phyloP scores from a whole-genome alignment of 1,140 invertebrate species.

The Lysiphlebus fabarum region DNA sequence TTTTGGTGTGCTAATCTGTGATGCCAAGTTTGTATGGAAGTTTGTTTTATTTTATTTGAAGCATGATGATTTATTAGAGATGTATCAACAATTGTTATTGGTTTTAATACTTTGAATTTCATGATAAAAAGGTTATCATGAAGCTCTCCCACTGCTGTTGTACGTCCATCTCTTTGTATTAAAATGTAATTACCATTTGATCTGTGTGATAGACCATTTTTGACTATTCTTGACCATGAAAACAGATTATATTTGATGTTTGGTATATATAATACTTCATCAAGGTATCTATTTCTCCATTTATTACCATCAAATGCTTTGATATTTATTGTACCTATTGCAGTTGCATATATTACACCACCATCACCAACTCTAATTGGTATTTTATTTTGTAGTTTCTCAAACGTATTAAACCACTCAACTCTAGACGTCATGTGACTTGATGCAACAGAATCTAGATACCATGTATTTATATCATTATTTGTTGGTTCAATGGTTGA shows the following conservation, averaged over 20 bases:
- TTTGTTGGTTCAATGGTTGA: not conserved
- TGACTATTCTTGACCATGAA: slow-evolving; percentile 6
- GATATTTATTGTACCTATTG: slow-evolving; percentile 19
- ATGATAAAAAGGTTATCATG: too few species aligned
- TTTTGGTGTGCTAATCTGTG: not conserved
- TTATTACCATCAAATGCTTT: slow-evolving; percentile 12
- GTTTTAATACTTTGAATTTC: too few species aligned
- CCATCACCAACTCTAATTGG: slow-evolving; percentile 24
- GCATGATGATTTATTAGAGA: too few species aligned
- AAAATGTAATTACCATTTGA: not conserved
- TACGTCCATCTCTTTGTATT: slow-evolving; percentile 4
- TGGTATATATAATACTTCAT: slow-evolving; percentile 43
- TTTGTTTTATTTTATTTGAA: too few species aligned
- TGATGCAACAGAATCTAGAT: slow-evolving; percentile 36
- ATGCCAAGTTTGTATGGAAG: not conserved
- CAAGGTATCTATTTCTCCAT: slow-evolving; percentile 28
- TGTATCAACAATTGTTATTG: too few species aligned
- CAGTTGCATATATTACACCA: slow-evolving; percentile 14
- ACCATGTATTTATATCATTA: not conserved
- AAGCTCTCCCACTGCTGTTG: slow-evolving; percentile 4
- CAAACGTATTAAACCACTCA: slow-evolving; percentile 17
- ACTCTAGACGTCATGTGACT: slow-evolving; percentile 16
- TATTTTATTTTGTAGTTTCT: slow-evolving; percentile 5
- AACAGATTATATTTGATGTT: slow-evolving; percentile 26
- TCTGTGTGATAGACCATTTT: slow-evolving; percentile 1